phyloP scores from a whole-genome alignment of 2,888 invertebrate genomes.

The Galerucella nymphaeae region DNA sequence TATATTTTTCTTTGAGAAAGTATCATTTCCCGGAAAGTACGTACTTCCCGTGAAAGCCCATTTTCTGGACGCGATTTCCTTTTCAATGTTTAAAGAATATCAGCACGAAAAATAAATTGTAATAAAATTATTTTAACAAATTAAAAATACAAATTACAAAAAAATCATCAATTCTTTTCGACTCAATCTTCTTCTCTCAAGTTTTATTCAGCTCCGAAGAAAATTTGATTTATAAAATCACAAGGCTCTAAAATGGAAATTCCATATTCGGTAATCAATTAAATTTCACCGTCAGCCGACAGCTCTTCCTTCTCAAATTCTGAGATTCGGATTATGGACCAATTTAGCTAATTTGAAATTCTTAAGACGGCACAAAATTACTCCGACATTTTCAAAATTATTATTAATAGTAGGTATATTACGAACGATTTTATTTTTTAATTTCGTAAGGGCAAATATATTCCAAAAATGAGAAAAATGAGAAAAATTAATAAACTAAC shows the following conservation, averaged over 20 bases:
- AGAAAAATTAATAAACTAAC: too few relatives aligned
- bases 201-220: background rate
- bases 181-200: constrained; percentile 2
- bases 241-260: background rate
- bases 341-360: constrained; percentile 9
- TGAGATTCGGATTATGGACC: background rate
- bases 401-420: background rate
- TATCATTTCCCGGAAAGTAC: too few relatives aligned
- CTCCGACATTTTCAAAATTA: background rate
- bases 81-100: too few relatives aligned
- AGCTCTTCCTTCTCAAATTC: constrained; percentile 5
- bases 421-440: too few relatives aligned
- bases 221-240: constrained; percentile 11
- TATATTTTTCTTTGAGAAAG: too few relatives aligned
- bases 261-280: constrained; percentile 15
- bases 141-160: background rate
- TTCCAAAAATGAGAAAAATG: too few relatives aligned
- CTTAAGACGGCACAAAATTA: background rate
- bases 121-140: background rate
- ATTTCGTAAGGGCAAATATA: too few relatives aligned
- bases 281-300: constrained; percentile 2
- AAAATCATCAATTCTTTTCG: constrained; percentile 3
- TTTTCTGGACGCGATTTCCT: too few relatives aligned
- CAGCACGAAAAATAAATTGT: background rate
- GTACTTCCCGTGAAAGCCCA: too few relatives aligned